Percentiles rank a stretch among this genome's conserved stretches.
These are phyloP conservation scores for Microctenopoma lineatum DNA, from an alignment of 2,797 vertebrate species.

Conservation along the genomic window DNA sequence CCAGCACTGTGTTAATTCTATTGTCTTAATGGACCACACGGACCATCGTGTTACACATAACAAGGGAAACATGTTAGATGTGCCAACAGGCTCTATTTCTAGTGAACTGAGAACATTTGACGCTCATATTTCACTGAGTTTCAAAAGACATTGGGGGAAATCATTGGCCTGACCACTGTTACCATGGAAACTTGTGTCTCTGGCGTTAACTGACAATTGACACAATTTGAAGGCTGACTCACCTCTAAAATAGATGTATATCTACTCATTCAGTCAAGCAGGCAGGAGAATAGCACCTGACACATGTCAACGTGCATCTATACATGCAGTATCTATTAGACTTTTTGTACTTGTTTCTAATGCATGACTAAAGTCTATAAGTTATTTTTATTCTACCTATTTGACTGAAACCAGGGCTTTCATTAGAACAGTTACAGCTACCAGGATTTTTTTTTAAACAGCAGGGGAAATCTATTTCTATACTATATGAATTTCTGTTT, in stretches of 20 bases:
- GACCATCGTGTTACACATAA: not conserved
- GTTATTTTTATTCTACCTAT: conserved; percentile 5
- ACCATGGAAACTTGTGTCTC: conserved; percentile 74
- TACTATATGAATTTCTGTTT: not conserved
- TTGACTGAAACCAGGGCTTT: conserved; percentile 2
- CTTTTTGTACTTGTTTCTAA: not conserved
- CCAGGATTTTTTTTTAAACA: not conserved
- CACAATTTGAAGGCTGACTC: conserved; percentile 70
- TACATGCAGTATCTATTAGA: conserved; percentile 1
- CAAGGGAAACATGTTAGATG: not conserved
- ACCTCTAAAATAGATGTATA: conserved; percentile 53
- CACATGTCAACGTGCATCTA: conserved; percentile 18
- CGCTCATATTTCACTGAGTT: conserved; percentile 43
- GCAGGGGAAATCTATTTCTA: conserved; percentile 7
- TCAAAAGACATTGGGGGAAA: conserved; percentile 54
- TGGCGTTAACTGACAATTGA: conserved; percentile 69
- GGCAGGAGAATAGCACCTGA: conserved; percentile 4
- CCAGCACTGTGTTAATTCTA: not conserved
- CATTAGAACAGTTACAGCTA: not conserved
- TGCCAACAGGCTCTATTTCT: conserved; percentile 10
- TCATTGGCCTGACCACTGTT: conserved; percentile 65
- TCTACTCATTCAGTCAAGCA: conserved; percentile 34
- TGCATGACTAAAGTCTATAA: conserved; percentile 7
- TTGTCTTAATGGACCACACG: conserved; percentile 10
- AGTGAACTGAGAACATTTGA: conserved; percentile 1